Conservation (phyloP, 2,888 invertebrate species). For the Willowsia nigromaculata region DNA sequence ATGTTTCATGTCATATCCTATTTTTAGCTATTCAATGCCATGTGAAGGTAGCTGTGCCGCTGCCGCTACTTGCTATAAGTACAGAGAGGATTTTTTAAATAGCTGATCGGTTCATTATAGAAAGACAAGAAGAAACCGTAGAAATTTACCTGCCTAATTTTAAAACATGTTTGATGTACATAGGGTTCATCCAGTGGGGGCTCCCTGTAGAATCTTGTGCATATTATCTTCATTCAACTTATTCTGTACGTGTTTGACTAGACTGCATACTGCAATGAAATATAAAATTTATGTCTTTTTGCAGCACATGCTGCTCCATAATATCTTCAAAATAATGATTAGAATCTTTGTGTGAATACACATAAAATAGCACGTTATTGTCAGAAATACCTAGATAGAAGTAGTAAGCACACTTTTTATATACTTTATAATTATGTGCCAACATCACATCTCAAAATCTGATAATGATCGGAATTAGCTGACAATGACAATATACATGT, state of each 20-base stretch:
- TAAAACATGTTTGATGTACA: background rate
- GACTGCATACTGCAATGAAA: background rate
- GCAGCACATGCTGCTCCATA: no score
- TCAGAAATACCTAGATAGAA: no score
- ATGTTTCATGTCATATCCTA: background rate
- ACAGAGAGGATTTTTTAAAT: background rate
- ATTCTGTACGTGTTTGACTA: no score
- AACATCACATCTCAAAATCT: background rate
- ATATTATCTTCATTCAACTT: no score
- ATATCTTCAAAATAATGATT: no score
- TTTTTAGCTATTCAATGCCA: constrained; percentile 62
- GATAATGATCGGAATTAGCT: background rate
- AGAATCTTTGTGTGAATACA: no score
- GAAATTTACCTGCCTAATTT: constrained; percentile 10
- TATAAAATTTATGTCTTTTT: no score
- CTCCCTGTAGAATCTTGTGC: background rate
- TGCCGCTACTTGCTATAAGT: background rate
- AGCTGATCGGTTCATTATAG: background rate
- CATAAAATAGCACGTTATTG: no score
- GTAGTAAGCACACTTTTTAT: background rate
- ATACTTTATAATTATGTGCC: no score
- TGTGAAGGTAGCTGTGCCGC: constrained; percentile 20
- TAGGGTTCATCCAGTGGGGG: background rate
- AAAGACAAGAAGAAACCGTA: background rate
- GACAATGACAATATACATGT: background rate